phyloP scores from a whole-genome alignment of 1,140 invertebrate species.

The Diabrotica undecimpunctata region DNA sequence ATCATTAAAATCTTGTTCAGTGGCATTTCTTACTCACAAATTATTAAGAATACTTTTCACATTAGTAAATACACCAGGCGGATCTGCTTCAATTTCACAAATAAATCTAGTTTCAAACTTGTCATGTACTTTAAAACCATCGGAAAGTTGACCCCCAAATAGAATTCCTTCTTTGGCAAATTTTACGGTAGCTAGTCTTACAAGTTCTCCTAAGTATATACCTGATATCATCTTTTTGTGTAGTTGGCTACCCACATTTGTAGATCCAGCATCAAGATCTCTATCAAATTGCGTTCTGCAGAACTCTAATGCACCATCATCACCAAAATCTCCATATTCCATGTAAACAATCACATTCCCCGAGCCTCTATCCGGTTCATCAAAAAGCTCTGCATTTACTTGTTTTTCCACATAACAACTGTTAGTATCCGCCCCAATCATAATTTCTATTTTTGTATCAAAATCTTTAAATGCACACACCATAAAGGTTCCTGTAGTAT shows the following conservation, averaged over 20 bases:
- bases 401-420: conserved; percentile 94
- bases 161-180: conserved; percentile 71
- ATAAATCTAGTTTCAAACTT: conserved; percentile 94
- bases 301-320: conserved; percentile 82
- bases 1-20: conserved; percentile 53
- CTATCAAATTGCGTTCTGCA: conserved; percentile 84
- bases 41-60: conserved; percentile 66
- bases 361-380: conserved; percentile 57
- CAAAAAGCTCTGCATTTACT: conserved; percentile 57
- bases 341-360: conserved; percentile 85
- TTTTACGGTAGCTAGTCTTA: conserved; percentile 70
- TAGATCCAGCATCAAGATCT: conserved; percentile 77
- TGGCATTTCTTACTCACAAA: conserved; percentile 65
- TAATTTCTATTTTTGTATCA: conserved; percentile 42
- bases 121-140: conserved; percentile 53
- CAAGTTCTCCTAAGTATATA: conserved; percentile 87
- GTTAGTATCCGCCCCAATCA: conserved; percentile 80
- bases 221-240: conserved; percentile 91
- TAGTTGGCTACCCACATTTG: conserved; percentile 72
- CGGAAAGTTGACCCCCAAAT: conserved; percentile 67
- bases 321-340: conserved; percentile 97
- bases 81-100: conserved; percentile 92
- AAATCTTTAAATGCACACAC: conserved; percentile 97
- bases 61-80: conserved; percentile 71
- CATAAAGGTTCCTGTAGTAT: conserved; percentile 98